Conservation (phyloP, 2,888 invertebrate species). For the Drosophila aldrichi region DNA sequence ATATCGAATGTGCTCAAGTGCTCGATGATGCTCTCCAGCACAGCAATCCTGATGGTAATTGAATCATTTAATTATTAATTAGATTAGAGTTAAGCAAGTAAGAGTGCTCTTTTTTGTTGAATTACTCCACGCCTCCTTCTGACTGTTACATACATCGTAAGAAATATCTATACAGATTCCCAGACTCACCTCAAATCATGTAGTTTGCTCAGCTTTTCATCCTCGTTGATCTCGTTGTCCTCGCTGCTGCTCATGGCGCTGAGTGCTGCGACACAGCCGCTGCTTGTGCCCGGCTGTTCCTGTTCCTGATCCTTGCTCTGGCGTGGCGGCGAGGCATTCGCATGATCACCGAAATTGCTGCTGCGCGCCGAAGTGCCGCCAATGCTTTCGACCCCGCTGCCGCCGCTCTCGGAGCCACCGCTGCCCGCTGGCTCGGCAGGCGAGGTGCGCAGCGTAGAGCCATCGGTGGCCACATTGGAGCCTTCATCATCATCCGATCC, state of each 20-base stretch:
- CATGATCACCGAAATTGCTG: conserved; percentile 93
- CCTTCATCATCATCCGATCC: conserved; percentile 97
- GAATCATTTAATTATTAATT: too few relatives aligned
- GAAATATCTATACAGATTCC: too few relatives aligned
- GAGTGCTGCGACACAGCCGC: conserved; percentile 57
- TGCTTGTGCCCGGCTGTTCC: conserved; percentile 61
- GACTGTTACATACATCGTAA: too few relatives aligned
- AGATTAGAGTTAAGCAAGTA: too few relatives aligned
- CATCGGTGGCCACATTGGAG: conserved; percentile 97
- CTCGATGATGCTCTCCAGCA: conserved; percentile 91
- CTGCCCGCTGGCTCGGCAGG: conserved; percentile 91
- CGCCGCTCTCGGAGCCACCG: conserved; percentile 94
- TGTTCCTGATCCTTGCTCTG: conserved; percentile 59
- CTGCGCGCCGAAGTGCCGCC: conserved; percentile 97
- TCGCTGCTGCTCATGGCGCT: conserved; percentile 75
- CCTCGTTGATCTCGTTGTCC: conserved; percentile 81
- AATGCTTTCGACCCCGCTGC: conserved; percentile 96
- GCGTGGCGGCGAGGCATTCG: conserved; percentile 84
- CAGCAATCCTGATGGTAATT: conserved; percentile 84
- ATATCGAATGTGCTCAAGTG: conserved; percentile 91
- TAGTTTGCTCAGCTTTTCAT: conserved; percentile 83
- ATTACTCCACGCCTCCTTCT: too few relatives aligned
- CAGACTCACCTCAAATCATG: conserved; percentile 82
- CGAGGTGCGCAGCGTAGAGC: conserved; percentile 94
- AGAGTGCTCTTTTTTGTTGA: too few relatives aligned